Evolutionary conservation across 2,888 invertebrate species (phyloP).

Genomic region (Phrixothrix hirtus): DNA sequence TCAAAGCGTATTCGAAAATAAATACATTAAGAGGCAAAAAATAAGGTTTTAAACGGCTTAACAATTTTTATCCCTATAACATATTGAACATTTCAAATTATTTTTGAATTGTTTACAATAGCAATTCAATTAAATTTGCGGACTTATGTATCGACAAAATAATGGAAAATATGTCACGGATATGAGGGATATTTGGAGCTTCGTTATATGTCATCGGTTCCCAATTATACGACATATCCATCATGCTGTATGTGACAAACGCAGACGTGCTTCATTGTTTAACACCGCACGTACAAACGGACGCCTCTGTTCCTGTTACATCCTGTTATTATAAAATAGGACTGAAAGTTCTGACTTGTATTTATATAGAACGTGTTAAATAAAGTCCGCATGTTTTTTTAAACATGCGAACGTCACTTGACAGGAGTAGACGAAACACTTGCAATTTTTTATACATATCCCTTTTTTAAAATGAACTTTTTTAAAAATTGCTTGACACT

Average conservation of each 20-base stretch:
- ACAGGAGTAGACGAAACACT: too few relatives aligned
- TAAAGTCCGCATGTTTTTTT: conserved; percentile 22
- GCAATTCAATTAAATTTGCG: conserved; percentile 8
- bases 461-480: too few relatives aligned
- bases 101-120: too few relatives aligned
- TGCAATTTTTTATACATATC: too few relatives aligned
- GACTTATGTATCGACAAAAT: conserved; percentile 16
- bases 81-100: too few relatives aligned
- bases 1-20: too few relatives aligned
- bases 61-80: too few relatives aligned
- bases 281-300: conserved; percentile 30
- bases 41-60: too few relatives aligned
- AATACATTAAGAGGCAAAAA: too few relatives aligned
- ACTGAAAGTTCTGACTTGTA: conserved; percentile 29
- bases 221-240: conserved; percentile 42
- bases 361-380: conserved; percentile 26
- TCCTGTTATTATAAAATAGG: conserved; percentile 32
- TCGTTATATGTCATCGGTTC: conserved; percentile 34
- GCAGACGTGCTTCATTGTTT: conserved; percentile 40
- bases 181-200: conserved; percentile 17
- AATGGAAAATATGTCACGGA: conserved; percentile 23
- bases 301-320: conserved; percentile 32
- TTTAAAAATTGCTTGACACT: too few relatives aligned
- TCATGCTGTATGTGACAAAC: conserved; percentile 40
- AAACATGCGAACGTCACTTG: conserved; percentile 6